A percentile compares a stretch with the other conserved stretches of the same genome.
Conservation (phyloP, 2,113 vertebrate genomes). For the Motacilla alba region DNA sequence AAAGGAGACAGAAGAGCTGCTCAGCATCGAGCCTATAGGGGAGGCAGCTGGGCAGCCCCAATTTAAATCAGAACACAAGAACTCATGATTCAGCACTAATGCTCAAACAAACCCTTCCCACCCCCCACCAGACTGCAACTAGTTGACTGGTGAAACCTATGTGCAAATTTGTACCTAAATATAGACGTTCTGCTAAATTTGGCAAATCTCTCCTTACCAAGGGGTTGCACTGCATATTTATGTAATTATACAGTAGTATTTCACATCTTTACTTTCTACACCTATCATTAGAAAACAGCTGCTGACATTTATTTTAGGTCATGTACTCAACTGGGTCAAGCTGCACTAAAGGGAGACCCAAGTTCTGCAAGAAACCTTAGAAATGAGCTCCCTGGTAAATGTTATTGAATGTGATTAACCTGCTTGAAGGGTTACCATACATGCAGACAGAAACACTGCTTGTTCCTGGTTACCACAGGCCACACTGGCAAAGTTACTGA, state of each 20-base stretch:
- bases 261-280: constrained; percentile 37
- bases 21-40: fast-evolving
- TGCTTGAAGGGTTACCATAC: background rate
- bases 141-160: background rate
- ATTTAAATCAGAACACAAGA: background rate
- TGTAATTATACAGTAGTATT: constrained; percentile 13
- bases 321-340: constrained; percentile 14
- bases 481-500: background rate
- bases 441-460: background rate
- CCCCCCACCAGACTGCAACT: background rate
- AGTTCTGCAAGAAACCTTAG: background rate
- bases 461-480: background rate
- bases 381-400: background rate
- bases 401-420: background rate
- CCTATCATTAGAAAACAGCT: constrained; percentile 25
- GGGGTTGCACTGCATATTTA: background rate
- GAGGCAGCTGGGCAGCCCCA: background rate
- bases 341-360: background rate
- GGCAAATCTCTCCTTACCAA: background rate
- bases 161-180: constrained; percentile 27
- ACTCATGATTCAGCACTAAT: background rate
- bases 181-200: constrained; percentile 22
- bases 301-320: constrained; percentile 33
- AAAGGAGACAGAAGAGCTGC: background rate
- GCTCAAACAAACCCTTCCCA: background rate